Percentiles rank a stretch among this genome's conserved stretches.
Conservation (phyloP, 2,888 invertebrate species). For the Meta bourneti region DNA sequence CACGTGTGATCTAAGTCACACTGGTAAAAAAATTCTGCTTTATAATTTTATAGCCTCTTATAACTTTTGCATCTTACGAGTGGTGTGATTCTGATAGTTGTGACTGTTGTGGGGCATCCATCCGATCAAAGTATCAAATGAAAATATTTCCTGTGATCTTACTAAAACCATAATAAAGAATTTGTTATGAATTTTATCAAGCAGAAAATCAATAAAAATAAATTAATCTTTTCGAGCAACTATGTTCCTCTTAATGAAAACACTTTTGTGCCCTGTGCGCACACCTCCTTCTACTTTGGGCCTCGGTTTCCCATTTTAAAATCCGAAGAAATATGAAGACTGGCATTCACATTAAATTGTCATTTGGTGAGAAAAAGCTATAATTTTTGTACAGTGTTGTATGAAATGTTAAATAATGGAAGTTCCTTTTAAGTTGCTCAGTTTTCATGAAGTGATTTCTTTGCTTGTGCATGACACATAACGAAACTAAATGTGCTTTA, state of each 20-base stretch:
- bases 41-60: slow-evolving; percentile 59
- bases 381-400: slow-evolving; percentile 54
- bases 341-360: slow-evolving; percentile 15
- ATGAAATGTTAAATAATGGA: slow-evolving; percentile 34
- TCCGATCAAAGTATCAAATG: slow-evolving; percentile 53
- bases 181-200: slow-evolving; percentile 28
- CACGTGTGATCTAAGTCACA: slow-evolving; percentile 36
- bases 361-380: slow-evolving; percentile 24
- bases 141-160: slow-evolving; percentile 7
- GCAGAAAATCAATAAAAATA: neutral
- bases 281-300: neutral
- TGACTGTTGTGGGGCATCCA: slow-evolving; percentile 35
- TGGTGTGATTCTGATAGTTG: slow-evolving; percentile 23
- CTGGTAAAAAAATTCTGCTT: slow-evolving; percentile 49
- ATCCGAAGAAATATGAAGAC: slow-evolving; percentile 10
- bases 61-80: slow-evolving; percentile 48
- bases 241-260: neutral
- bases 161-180: neutral
- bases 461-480: slow-evolving; percentile 39
- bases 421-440: slow-evolving; percentile 73
- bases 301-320: slow-evolving; percentile 16
- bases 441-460: slow-evolving; percentile 33
- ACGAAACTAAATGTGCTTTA: slow-evolving; percentile 46
- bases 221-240: neutral
- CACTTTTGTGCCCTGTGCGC: neutral